Percentiles rank a stretch among this genome's conserved stretches.
Conservation (phyloP, 2,797 vertebrate genomes). For the Arnoldichthys spilopterus region DNA sequence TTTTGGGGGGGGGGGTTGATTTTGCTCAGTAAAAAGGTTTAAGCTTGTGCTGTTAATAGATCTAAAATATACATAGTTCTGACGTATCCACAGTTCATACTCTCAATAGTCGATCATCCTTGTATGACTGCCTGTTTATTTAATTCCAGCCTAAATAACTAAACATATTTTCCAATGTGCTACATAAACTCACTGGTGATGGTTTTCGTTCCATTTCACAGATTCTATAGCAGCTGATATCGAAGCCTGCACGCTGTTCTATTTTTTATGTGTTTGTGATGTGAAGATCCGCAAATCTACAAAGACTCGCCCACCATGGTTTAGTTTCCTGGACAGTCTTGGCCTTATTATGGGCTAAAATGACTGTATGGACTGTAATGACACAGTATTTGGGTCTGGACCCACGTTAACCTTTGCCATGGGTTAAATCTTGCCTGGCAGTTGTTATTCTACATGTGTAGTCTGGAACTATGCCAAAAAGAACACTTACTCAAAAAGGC, state of each 20-base stretch:
- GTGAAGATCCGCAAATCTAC: neutral
- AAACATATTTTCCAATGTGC: neutral
- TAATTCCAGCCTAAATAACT: neutral
- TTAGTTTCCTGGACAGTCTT: neutral
- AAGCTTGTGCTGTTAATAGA: constrained; percentile 31
- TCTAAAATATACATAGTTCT: neutral
- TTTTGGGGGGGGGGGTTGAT: too few relatives aligned
- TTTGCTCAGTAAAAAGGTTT: neutral
- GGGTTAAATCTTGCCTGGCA: neutral
- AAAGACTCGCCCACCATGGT: neutral
- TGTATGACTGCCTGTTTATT: neutral
- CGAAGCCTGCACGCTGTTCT: neutral
- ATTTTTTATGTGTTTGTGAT: neutral
- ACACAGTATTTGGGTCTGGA: neutral
- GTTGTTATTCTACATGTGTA: neutral
- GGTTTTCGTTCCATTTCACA: neutral
- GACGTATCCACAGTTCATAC: neutral
- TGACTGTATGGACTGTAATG: neutral
- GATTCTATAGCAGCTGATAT: neutral
- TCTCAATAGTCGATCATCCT: neutral
- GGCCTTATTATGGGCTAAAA: neutral
- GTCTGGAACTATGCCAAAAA: neutral
- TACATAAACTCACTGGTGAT: neutral
- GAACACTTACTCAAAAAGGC: constrained; percentile 4
- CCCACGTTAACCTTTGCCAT: neutral